phyloP scores from a whole-genome alignment of 2,113 vertebrate species.

The Ibidorhyncha struthersii region DNA sequence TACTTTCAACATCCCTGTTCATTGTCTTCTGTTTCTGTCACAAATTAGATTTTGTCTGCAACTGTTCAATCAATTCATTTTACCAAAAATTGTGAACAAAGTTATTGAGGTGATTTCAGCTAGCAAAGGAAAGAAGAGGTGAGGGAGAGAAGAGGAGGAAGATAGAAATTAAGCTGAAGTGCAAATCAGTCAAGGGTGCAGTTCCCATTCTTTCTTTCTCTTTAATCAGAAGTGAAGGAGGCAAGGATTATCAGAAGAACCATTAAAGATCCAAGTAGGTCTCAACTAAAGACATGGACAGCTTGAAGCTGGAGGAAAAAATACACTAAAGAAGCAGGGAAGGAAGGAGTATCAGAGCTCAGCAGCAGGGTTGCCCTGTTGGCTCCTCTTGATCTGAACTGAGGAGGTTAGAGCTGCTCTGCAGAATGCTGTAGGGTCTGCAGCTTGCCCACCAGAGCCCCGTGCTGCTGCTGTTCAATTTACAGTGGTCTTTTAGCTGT shows the following conservation, averaged over 20 bases:
- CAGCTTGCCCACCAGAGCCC: background rate
- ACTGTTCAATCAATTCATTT: slow-evolving; percentile 58
- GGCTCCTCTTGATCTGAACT: background rate
- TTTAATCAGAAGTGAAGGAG: slow-evolving; percentile 71
- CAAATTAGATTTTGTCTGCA: background rate
- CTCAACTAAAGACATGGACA: slow-evolving; percentile 20
- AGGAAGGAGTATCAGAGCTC: background rate
- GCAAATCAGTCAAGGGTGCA: slow-evolving; percentile 64
- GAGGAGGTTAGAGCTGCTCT: background rate
- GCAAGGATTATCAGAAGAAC: slow-evolving; percentile 59
- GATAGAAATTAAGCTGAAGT: slow-evolving; percentile 63
- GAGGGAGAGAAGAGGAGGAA: slow-evolving; percentile 30
- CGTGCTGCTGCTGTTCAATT: background rate
- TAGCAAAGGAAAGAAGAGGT: slow-evolving; percentile 8
- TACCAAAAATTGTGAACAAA: slow-evolving; percentile 51
- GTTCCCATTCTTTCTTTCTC: slow-evolving; percentile 49
- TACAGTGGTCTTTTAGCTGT: background rate
- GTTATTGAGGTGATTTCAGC: slow-evolving; percentile 62
- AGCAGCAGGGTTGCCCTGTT: background rate
- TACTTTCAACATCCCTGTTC: background rate
- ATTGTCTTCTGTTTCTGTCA: background rate
- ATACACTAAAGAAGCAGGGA: slow-evolving; percentile 1
- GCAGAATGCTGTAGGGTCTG: background rate
- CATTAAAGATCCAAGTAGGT: slow-evolving; percentile 59
- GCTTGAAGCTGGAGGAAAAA: slow-evolving; percentile 37